These are phyloP conservation scores for Hirtodrosophila alboralis DNA, from an alignment of 2,888 invertebrate species.

Conservation along the genomic window DNA sequence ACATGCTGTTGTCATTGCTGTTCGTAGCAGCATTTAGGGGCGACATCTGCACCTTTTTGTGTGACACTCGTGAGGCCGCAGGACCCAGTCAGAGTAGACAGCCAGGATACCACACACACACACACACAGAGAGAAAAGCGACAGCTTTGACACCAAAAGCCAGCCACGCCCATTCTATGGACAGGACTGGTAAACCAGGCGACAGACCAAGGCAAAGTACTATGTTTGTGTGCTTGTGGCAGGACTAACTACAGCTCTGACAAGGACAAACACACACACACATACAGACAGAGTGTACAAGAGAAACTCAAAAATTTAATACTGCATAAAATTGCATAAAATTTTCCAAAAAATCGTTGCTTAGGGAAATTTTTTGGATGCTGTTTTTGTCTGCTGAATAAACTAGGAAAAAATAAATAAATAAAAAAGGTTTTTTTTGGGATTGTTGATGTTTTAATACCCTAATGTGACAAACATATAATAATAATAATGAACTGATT, in stretches of 20 bases:
- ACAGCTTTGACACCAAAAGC: constrained; percentile 76
- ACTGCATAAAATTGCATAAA: constrained; percentile 47
- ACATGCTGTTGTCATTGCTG: constrained; percentile 73
- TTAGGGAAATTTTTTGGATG: constrained; percentile 52
- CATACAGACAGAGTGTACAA: constrained; percentile 11
- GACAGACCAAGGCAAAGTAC: constrained; percentile 20
- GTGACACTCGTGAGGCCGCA: constrained; percentile 44
- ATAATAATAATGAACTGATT: too few relatives aligned
- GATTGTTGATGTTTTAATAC: too few relatives aligned
- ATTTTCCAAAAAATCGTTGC: constrained; percentile 70
- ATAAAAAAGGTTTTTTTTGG: too few relatives aligned
- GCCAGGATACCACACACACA: neutral
- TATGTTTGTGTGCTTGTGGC: constrained; percentile 48
- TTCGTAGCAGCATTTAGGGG: constrained; percentile 61
- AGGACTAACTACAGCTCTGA: constrained; percentile 10
- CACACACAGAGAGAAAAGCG: constrained; percentile 28
- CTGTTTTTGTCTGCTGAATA: constrained; percentile 17
- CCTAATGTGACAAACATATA: too few relatives aligned
- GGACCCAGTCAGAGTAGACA: constrained; percentile 1
- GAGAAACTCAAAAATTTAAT: constrained; percentile 48
- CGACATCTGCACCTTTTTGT: constrained; percentile 76
- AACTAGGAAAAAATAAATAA: constrained; percentile 18
- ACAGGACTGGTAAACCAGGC: constrained; percentile 13
- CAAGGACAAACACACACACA: constrained; percentile 30
- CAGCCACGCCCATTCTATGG: constrained; percentile 66